Conservation (phyloP, 2,113 vertebrate species). For the Scomber japonicus region DNA sequence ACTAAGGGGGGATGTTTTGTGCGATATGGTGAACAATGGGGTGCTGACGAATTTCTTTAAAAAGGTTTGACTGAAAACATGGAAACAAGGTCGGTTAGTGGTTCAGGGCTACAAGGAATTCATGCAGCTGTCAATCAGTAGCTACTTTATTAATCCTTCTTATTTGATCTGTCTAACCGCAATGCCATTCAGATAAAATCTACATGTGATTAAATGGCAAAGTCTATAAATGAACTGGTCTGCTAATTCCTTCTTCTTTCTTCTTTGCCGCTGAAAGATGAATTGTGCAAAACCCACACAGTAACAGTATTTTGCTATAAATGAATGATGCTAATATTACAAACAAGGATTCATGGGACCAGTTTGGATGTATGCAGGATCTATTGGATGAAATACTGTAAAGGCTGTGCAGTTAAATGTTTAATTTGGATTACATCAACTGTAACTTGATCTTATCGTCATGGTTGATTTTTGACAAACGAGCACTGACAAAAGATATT, state of each 20-base stretch:
- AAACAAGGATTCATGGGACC: background rate
- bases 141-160: background rate
- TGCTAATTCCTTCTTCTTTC: background rate
- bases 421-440: background rate
- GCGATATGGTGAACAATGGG: slow-evolving; percentile 73
- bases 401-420: slow-evolving; percentile 1
- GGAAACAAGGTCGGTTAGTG: slow-evolving; percentile 22
- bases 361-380: background rate
- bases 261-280: background rate
- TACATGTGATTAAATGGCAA: background rate
- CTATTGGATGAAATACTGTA: background rate
- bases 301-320: background rate
- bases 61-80: slow-evolving; percentile 25
- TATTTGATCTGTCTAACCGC: background rate
- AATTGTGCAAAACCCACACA: background rate
- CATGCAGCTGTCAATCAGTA: slow-evolving; percentile 2
- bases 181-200: background rate
- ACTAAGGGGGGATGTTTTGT: slow-evolving; percentile 56
- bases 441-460: slow-evolving; percentile 1
- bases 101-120: slow-evolving; percentile 14
- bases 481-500: background rate
- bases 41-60: slow-evolving; percentile 25
- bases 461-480: background rate
- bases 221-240: background rate
- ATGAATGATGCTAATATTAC: background rate